Evolutionary conservation across 2,113 vertebrate species (phyloP).

Genomic region (Hemiprocne comata): DNA sequence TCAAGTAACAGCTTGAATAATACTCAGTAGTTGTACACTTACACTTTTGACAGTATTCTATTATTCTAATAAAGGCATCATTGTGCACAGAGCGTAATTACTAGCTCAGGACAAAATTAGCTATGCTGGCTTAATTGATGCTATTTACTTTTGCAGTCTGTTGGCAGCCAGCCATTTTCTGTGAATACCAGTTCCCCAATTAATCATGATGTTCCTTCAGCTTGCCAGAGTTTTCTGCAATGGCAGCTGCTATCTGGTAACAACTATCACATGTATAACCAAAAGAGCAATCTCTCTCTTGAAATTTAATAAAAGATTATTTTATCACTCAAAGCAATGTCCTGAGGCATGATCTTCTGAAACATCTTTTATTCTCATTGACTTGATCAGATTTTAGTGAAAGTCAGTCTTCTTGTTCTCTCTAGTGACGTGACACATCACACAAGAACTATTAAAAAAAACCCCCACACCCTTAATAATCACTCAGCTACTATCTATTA

Average conservation of each 20-base stretch:
- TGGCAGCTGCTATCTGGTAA: constrained; percentile 36
- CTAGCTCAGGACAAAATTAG: constrained; percentile 37
- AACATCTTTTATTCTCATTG: not conserved
- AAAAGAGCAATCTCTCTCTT: not conserved
- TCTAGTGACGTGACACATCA: not conserved
- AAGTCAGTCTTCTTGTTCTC: not conserved
- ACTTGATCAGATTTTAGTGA: not conserved
- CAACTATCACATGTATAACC: not conserved
- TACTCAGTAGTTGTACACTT: not conserved
- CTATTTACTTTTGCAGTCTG: constrained; percentile 20
- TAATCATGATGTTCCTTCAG: constrained; percentile 4
- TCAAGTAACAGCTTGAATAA: not conserved
- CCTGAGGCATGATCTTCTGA: not conserved
- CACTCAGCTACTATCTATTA: not conserved
- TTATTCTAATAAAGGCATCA: constrained; percentile 31
- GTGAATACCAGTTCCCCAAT: constrained; percentile 19
- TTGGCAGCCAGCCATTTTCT: constrained; percentile 34
- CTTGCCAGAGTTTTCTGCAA: not conserved
- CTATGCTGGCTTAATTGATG: constrained; percentile 30
- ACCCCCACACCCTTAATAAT: not conserved
- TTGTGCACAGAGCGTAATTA: constrained; percentile 7
- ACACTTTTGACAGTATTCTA: not conserved
- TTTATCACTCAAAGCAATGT: not conserved
- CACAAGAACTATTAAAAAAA: not conserved
- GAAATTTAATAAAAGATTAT: not conserved